Evolutionary conservation across 2,888 invertebrate species (phyloP).

Genomic region (Dichetophora obliterata): DNA sequence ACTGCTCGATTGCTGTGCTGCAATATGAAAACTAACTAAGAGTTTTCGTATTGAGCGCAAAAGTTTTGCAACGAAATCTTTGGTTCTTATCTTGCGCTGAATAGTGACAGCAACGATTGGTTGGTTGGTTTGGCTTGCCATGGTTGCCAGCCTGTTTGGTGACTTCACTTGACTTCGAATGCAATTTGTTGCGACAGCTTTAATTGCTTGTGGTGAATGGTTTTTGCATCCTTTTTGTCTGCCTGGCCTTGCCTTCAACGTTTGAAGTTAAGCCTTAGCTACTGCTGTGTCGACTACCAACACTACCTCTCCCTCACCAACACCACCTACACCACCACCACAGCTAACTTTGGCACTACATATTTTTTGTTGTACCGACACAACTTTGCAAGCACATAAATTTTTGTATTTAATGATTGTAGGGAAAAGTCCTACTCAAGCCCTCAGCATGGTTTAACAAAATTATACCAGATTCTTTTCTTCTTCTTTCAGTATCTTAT

Average conservation of each 20-base stretch:
- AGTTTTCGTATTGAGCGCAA: constrained; percentile 60
- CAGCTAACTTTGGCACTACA: background rate
- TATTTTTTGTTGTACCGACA: constrained; percentile 12
- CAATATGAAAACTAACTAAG: constrained; percentile 48
- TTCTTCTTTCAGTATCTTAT: background rate
- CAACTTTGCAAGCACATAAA: constrained; percentile 26
- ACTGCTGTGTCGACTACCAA: background rate
- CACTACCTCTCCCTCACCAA: too few species aligned
- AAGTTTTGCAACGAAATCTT: constrained; percentile 50
- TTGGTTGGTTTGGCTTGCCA: background rate
- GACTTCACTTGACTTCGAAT: constrained; percentile 50
- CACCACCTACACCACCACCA: background rate
- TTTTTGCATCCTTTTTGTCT: constrained; percentile 29
- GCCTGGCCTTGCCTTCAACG: background rate
- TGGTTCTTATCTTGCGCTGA: constrained; percentile 51
- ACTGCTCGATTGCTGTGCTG: background rate
- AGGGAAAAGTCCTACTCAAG: background rate
- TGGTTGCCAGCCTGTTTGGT: constrained; percentile 7
- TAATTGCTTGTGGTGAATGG: constrained; percentile 64
- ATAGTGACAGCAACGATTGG: background rate
- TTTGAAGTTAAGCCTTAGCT: background rate
- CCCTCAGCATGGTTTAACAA: constrained; percentile 10
- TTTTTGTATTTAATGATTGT: constrained; percentile 29
- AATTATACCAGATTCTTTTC: constrained; percentile 14
- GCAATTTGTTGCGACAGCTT: constrained; percentile 68